A percentile compares a stretch with the other conserved stretches of the same genome.
Conservation (phyloP, 2,888 invertebrate genomes). For the Notocelia uddmanniana region DNA sequence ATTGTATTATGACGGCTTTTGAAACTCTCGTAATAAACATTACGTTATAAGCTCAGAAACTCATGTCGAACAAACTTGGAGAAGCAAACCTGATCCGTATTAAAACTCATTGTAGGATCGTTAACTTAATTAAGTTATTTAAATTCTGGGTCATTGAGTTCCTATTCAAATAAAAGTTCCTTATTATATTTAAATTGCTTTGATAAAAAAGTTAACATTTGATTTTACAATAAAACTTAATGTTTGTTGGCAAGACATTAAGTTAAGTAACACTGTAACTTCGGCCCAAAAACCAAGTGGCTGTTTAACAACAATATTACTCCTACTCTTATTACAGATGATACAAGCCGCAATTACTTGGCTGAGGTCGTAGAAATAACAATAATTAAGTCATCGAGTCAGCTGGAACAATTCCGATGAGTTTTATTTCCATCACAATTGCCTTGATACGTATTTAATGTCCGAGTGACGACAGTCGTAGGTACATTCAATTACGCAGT, state of each 20-base stretch:
- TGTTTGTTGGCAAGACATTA: constrained; percentile 55
- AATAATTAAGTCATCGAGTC: constrained; percentile 70
- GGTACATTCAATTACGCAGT: constrained; percentile 43
- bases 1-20: constrained; percentile 46
- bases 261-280: constrained; percentile 66
- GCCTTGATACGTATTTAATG: constrained; percentile 48
- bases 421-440: constrained; percentile 58
- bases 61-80: background rate
- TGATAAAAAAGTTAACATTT: constrained; percentile 8
- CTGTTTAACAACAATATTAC: constrained; percentile 72
- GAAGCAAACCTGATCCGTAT: background rate
- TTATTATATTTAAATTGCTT: constrained; percentile 10
- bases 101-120: background rate
- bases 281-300: constrained; percentile 61
- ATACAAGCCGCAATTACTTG: constrained; percentile 69
- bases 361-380: constrained; percentile 65
- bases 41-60: constrained; percentile 10
- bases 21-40: constrained; percentile 33
- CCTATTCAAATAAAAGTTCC: background rate
- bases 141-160: constrained; percentile 1
- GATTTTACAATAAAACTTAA: constrained; percentile 50
- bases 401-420: constrained; percentile 54
- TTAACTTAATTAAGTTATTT: constrained; percentile 18
- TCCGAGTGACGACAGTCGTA: constrained; percentile 40
- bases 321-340: constrained; percentile 67